These are phyloP conservation scores for Caloenas nicobarica DNA, from an alignment of 2,113 vertebrate genomes.

Conservation along the genomic window DNA sequence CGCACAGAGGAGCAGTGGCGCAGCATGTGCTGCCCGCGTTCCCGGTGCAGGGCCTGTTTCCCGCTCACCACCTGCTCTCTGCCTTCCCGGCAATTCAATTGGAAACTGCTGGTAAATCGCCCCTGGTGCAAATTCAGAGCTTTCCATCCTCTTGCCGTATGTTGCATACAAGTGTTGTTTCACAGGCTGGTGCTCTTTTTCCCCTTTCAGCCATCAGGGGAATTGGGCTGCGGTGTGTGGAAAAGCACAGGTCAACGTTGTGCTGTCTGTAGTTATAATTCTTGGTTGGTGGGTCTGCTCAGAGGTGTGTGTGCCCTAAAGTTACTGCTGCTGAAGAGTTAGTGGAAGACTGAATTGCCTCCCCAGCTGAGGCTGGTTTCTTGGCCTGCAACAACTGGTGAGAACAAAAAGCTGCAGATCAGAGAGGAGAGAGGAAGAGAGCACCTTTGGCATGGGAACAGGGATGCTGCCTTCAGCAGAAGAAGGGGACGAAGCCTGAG, in stretches of 20 bases:
- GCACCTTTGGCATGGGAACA: neutral
- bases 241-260: neutral
- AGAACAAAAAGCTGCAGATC: neutral
- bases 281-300: neutral
- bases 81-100: neutral
- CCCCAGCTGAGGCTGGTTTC: neutral
- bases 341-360: neutral
- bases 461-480: neutral
- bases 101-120: neutral
- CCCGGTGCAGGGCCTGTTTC: accelerated
- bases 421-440: neutral
- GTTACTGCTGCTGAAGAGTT: neutral
- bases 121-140: neutral
- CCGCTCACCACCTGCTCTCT: neutral
- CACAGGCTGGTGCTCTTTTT: neutral
- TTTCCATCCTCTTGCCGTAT: neutral
- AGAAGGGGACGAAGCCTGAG: neutral
- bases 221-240: neutral
- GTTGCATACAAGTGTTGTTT: neutral
- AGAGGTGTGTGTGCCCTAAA: neutral
- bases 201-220: neutral
- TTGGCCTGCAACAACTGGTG: neutral
- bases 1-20: neutral
- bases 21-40: neutral
- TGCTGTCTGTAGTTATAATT: neutral